Conservation (phyloP, 2,113 vertebrate species). For the Larimichthys crocea region DNA sequence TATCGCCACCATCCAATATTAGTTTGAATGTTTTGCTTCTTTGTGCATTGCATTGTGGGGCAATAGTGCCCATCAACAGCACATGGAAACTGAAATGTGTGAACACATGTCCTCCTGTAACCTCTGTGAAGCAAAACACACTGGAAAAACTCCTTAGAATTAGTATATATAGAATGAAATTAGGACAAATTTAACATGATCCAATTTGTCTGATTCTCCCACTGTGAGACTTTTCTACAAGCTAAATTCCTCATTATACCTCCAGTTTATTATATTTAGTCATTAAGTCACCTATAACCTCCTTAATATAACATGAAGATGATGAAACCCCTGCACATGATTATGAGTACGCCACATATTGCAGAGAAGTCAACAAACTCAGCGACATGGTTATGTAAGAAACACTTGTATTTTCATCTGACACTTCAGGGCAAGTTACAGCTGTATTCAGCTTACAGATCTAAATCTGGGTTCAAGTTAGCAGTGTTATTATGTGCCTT, state of each 20-base stretch:
- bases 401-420: slow-evolving; percentile 76
- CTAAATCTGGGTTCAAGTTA: slow-evolving; percentile 77
- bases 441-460: slow-evolving; percentile 62
- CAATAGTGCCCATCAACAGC: neutral
- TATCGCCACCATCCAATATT: neutral
- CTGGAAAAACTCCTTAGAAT: neutral
- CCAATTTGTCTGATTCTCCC: neutral
- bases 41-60: slow-evolving; percentile 8
- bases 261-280: neutral
- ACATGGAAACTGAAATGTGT: neutral
- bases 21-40: neutral
- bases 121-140: neutral
- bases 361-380: slow-evolving; percentile 33
- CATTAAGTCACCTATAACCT: neutral
- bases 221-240: neutral
- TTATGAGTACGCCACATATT: neutral
- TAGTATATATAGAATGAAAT: neutral
- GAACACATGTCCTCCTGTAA: neutral
- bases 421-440: slow-evolving; percentile 71
- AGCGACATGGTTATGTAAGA: slow-evolving; percentile 56
- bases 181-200: neutral
- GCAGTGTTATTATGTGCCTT: slow-evolving; percentile 77
- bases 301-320: neutral
- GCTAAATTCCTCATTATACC: neutral
- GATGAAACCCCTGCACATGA: neutral